These are phyloP conservation scores for Loxodonta africana DNA, from an alignment of 2,113 vertebrate genomes.

Conservation along the genomic window DNA sequence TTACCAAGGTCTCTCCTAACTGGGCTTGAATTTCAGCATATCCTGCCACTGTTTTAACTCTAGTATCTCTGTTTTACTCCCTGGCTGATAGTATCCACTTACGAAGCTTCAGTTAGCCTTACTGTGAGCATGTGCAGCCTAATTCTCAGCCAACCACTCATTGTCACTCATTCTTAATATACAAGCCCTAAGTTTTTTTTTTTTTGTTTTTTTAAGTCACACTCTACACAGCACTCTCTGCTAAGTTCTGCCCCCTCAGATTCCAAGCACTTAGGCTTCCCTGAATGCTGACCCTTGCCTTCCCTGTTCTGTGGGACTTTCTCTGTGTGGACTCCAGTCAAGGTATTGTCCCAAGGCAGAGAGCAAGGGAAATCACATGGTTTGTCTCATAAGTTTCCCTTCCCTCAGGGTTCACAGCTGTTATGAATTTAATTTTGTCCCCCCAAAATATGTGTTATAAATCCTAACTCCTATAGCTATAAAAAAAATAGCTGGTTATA, in stretches of 20 bases:
- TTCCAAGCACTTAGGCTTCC: not conserved
- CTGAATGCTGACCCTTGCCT: not conserved
- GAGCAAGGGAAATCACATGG: no score
- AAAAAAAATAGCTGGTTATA: no score
- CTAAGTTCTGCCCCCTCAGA: not conserved
- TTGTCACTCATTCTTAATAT: no score
- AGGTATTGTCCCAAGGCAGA: not conserved
- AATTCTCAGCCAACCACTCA: fast-evolving
- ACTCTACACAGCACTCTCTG: not conserved
- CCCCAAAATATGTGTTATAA: no score
- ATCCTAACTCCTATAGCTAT: no score
- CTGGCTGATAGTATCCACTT: fast-evolving
- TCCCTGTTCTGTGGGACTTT: not conserved
- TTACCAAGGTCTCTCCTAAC: not conserved
- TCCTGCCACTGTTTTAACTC: not conserved
- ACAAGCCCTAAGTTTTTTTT: no score
- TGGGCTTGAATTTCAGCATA: not conserved
- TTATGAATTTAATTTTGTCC: no score
- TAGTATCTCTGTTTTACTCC: not conserved
- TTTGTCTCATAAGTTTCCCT: not conserved
- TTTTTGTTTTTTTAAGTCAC: no score
- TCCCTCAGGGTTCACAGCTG: not conserved
- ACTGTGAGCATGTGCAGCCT: not conserved
- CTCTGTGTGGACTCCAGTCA: not conserved
- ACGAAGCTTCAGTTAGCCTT: not conserved